phyloP scores from a whole-genome alignment of 1,140 invertebrate genomes.

The Eulimnadia texana region DNA sequence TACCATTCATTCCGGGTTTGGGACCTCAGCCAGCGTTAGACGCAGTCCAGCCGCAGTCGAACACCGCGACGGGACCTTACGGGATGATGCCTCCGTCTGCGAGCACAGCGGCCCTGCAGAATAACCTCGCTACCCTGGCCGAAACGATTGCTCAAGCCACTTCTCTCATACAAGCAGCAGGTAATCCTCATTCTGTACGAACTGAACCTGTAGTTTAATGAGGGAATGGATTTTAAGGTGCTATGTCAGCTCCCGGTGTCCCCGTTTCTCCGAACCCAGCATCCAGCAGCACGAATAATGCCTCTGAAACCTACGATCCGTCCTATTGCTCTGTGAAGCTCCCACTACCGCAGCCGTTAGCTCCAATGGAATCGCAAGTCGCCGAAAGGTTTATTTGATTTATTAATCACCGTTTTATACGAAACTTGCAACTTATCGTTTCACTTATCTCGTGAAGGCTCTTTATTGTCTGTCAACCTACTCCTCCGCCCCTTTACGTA shows the following conservation, averaged over 20 bases:
- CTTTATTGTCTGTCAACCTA: slow-evolving; percentile 65
- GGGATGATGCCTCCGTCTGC: slow-evolving; percentile 3
- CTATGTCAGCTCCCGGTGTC: slow-evolving; percentile 1
- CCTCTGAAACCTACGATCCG: slow-evolving; percentile 30
- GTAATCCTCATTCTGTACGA: slow-evolving; percentile 27
- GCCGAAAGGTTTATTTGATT: slow-evolving; percentile 36
- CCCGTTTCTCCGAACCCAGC: slow-evolving; percentile 1
- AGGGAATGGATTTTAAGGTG: no score
- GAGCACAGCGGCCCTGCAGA: slow-evolving; percentile 21
- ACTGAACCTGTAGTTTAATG: no score
- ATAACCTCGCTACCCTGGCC: slow-evolving; percentile 42
- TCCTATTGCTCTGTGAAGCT: slow-evolving; percentile 48
- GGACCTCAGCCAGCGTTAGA: neutral
- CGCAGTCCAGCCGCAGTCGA: neutral
- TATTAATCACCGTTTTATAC: slow-evolving; percentile 16
- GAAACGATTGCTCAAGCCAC: slow-evolving; percentile 55
- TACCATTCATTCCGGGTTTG: slow-evolving; percentile 2
- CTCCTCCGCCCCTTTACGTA: slow-evolving; percentile 59
- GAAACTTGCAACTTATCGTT: neutral
- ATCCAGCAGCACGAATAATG: neutral
- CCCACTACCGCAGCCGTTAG: slow-evolving; percentile 53
- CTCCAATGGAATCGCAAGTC: slow-evolving; percentile 50
- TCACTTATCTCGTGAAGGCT: slow-evolving; percentile 30
- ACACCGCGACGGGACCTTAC: neutral
- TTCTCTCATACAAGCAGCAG: slow-evolving; percentile 48